phyloP scores from a whole-genome alignment of 1,140 invertebrate genomes.

The Aphidius gifuensis region DNA sequence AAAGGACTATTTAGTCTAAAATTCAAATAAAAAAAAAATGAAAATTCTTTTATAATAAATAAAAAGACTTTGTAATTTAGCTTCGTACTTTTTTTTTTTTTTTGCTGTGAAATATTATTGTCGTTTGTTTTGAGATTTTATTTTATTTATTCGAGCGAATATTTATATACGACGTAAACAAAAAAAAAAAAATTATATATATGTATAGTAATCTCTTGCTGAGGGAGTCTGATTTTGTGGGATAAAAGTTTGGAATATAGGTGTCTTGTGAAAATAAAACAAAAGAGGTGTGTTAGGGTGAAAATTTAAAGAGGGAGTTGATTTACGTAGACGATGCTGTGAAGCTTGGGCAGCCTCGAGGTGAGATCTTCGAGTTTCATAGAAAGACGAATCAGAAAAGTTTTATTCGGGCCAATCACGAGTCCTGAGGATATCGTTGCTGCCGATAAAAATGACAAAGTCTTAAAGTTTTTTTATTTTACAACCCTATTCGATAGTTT shows the following conservation, averaged over 20 bases:
- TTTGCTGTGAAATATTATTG: no score
- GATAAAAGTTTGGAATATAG: background rate
- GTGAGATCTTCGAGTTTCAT: conserved; percentile 16
- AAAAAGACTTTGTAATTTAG: no score
- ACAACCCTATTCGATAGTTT: conserved; percentile 10
- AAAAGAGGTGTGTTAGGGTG: conserved; percentile 21
- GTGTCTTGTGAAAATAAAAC: conserved; percentile 15
- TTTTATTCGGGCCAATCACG: conserved; percentile 43
- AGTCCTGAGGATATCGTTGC: conserved; percentile 38
- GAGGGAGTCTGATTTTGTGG: conserved; percentile 15
- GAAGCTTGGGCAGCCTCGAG: conserved; percentile 19
- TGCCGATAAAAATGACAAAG: conserved; percentile 53
- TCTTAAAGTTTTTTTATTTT: conserved; percentile 38
- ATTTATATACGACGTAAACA: no score
- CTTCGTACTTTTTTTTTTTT: no score
- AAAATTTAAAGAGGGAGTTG: conserved; percentile 20
- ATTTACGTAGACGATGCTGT: conserved; percentile 30
- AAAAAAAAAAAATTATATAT: background rate
- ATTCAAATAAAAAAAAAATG: no score
- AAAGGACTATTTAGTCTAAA: no score
- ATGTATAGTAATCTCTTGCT: conserved; percentile 2
- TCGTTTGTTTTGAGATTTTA: no score
- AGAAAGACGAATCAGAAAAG: conserved; percentile 50
- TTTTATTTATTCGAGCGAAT: no score
- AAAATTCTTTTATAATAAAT: no score